These are phyloP conservation scores for Minunthozetes semirufus DNA, from an alignment of 2,888 invertebrate species.

Conservation along the genomic window DNA sequence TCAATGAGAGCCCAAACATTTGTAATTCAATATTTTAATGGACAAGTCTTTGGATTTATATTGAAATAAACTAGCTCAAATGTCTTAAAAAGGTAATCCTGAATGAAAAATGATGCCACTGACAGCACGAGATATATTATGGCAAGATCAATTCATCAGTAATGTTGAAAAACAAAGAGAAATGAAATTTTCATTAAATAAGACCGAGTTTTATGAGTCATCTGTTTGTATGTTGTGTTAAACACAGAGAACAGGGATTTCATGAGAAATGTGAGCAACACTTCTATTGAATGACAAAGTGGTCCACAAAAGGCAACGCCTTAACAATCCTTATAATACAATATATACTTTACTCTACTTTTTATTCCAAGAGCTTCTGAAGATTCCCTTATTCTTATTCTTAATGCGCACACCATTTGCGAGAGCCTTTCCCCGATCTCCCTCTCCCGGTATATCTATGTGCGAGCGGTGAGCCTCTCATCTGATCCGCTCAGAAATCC, in stretches of 20 bases:
- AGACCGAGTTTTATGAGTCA: no score
- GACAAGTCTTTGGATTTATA: no score
- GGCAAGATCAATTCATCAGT: no score
- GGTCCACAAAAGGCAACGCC: constrained; percentile 10
- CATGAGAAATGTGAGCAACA: background rate
- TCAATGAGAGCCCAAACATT: no score
- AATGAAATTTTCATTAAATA: no score
- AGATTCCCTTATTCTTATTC: constrained; percentile 1
- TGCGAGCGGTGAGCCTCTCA: background rate
- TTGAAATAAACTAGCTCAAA: no score
- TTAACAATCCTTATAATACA: background rate
- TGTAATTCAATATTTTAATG: no score
- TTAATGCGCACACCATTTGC: background rate
- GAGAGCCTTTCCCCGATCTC: background rate
- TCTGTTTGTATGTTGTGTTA: no score
- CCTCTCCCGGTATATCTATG: background rate
- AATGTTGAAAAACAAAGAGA: no score
- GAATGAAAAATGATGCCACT: no score
- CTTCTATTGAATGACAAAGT: constrained; percentile 9
- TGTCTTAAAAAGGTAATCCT: no score
- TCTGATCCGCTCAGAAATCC: constrained; percentile 3
- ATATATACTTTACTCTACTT: background rate
- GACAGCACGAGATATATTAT: no score
- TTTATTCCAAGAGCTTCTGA: background rate
- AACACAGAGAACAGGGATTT: background rate